Base-by-base conservation (phyloP, 2,113 vertebrate genomes). In the Paratilapia polleni region DNA sequence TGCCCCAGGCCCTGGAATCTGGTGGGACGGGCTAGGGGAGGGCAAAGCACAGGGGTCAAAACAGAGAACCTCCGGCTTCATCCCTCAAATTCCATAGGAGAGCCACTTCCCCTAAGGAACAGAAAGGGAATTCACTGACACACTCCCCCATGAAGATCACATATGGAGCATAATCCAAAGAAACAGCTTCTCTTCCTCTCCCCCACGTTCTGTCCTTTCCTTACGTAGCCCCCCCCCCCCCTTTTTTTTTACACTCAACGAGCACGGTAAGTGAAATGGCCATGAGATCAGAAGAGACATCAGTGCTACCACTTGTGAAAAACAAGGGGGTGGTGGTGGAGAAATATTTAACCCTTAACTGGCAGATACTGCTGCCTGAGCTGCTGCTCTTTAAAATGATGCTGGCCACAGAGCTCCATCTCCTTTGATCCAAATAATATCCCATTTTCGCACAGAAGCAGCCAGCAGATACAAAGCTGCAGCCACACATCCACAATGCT, bases 1-100 rank as follows among this genome's bases (percentile, higher is more conserved):
- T 93, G 93, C 94, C 94, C 85, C 77, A 52, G 91, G 94, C 88
- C 94, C 86, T 90, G 92, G 93, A 94, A 95, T 95, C 94, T 90
- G 89, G 92, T 85, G 91, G 79, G 84, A 93, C 52, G 68, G 88
- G 43, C 75, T 36, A 77, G 60, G 70, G 74, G 58, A 49, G 77
- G 61, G 85, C 52, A 77, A 75, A 83, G 82, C 78, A 77, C 88
- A 92, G 54, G 90, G 94, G 88, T 94, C 91, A 92, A 89, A 87
- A 84, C 66, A 89, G 83, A 94, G 85, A 82, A 94, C 92, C 94
- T 91, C 88, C 62, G 19, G 91, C 91, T 92, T 93, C 91, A 93
- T 94, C 93, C 80, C 87, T 86, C 70, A 91, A 92, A 95, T 95
- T 94, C 93, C 90, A 91, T 38, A 80, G 60, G 54, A 87, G 78